Conservation (phyloP, 2,888 invertebrate genomes). For the Spicauda simplicius region DNA sequence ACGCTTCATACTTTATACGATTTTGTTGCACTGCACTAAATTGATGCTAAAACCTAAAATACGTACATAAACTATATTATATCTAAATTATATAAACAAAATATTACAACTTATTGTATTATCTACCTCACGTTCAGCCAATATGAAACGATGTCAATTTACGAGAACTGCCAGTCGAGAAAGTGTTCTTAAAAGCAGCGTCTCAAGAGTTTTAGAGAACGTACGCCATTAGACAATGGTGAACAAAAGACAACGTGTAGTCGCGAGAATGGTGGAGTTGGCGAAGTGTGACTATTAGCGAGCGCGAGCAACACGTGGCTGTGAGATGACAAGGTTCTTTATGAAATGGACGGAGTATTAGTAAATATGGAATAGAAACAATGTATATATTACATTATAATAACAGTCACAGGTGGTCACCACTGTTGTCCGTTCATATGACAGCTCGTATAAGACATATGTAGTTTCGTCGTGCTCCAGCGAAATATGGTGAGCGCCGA, state of each 20-base stretch:
- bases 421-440: no score
- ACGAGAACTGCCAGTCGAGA: neutral
- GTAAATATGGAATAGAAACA: neutral
- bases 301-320: slow-evolving; percentile 14
- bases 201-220: slow-evolving; percentile 25
- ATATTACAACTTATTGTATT: neutral
- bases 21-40: no score
- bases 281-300: slow-evolving; percentile 20
- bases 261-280: slow-evolving; percentile 20
- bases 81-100: no score
- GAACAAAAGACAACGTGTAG: slow-evolving; percentile 31
- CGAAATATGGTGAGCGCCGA: no score
- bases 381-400: no score
- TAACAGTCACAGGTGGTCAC: no score
- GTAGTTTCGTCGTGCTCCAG: no score
- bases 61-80: no score
- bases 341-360: neutral
- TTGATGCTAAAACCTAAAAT: no score
- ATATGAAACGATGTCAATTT: neutral
- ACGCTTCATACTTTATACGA: no score
- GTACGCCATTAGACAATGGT: slow-evolving; percentile 24
- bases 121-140: neutral
- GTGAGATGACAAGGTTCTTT: neutral
- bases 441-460: no score
- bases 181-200: slow-evolving; percentile 10